Conservation (phyloP, 1,140 invertebrate species). For the Bradynema listronoti region DNA sequence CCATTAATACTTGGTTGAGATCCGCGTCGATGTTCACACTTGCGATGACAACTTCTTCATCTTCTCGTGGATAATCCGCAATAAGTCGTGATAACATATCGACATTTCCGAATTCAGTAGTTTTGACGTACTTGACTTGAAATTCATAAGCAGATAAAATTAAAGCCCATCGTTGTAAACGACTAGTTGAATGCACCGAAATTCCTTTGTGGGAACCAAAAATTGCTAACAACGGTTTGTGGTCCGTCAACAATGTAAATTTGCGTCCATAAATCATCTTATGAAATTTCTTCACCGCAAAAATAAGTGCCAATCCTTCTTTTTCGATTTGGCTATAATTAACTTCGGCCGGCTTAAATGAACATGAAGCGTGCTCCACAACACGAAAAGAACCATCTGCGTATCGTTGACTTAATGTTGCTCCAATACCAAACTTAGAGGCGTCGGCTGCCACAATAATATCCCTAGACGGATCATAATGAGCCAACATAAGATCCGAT, state of each 20-base stretch:
- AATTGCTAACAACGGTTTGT: slow-evolving; percentile 19
- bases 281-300: slow-evolving; percentile 18
- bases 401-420: slow-evolving; percentile 60
- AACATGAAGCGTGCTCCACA: slow-evolving; percentile 59
- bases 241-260: slow-evolving; percentile 16
- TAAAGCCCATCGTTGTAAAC: slow-evolving; percentile 15
- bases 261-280: slow-evolving; percentile 16
- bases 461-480: slow-evolving; percentile 57
- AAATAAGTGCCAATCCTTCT: slow-evolving; percentile 53
- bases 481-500: slow-evolving; percentile 42
- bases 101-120: slow-evolving; percentile 13
- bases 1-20: slow-evolving; percentile 3
- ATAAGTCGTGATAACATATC: slow-evolving; percentile 14
- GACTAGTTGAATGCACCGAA: slow-evolving; percentile 16
- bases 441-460: slow-evolving; percentile 61
- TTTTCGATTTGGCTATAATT: slow-evolving; percentile 63
- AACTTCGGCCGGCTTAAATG: slow-evolving; percentile 59
- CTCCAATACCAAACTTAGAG: slow-evolving; percentile 59
- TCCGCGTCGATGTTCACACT: slow-evolving; percentile 7
- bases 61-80: slow-evolving; percentile 8
- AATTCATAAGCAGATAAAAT: slow-evolving; percentile 13
- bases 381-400: slow-evolving; percentile 58
- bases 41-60: slow-evolving; percentile 14
- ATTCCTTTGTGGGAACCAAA: slow-evolving; percentile 19
- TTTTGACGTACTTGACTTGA: slow-evolving; percentile 14